Evolutionary conservation across 2,888 invertebrate genomes (phyloP), one percentile per base, ranked within the genome.

Genomic region (Griposia aprilina): DNA sequence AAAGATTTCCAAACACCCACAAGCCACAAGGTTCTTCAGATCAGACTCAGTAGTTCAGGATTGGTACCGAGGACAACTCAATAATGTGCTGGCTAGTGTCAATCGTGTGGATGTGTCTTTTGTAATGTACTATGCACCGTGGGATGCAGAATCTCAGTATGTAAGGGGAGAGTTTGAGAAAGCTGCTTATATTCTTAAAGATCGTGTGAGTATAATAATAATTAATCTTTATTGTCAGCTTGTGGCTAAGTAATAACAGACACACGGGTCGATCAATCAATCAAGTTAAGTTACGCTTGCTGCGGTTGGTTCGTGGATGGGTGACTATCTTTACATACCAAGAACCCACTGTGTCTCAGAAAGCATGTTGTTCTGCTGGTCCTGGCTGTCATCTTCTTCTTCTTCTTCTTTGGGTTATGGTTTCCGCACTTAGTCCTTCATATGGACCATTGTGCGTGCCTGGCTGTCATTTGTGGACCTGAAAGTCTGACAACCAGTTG

Each of bases 71-170:
- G 99, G 99, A 2, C 97, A 98, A 89, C 95, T 99, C 67, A 97
- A 97, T 69, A 97, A 97, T 85, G 98, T 98, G 50, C 95, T 98
- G 23, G 95, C 97, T 23, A 93, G 97, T 79, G 97, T 98, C 0
- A 96, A 97, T 10, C 93, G 97, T 57, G 97, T 98, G 5, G 99
- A 99, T 93, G 95, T 99, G 10, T 98, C 99, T 59, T 98, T 99
- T 94, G 97, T 99, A 45, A 98, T 99, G 98, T 99, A 98, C 93
- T 99, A 99, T 96, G 99, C 99, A 15, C 99, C 99, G 0, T 99
- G 99, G 99, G 99, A 99, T 97, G 98, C 99, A 0, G 98, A 98
- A 92, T 98, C 98, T 88, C 98, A 98, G 92, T 97, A 97, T 91
- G 97, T 98, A 0, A 97, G 98, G 74, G 95, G 97, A 78, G 98